Percentiles rank a stretch among this genome's conserved stretches.
phyloP scores from a whole-genome alignment of 2,113 vertebrate genomes.

The Engraulis encrasicolus region DNA sequence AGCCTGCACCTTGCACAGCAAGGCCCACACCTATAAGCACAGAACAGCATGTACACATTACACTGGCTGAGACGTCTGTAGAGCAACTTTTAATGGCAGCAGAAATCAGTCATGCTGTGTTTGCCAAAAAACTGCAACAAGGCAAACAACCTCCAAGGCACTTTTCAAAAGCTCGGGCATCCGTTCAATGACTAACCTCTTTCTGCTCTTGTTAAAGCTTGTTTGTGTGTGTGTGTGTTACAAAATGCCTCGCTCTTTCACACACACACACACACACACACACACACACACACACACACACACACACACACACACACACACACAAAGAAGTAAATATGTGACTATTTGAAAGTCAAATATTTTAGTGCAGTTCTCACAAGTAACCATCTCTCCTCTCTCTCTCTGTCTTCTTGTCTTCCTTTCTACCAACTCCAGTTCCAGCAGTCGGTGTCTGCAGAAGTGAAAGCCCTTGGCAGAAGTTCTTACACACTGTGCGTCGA shows the following conservation, averaged over 20 bases:
- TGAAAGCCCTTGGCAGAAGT: conserved; percentile 85
- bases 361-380: neutral
- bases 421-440: conserved; percentile 78
- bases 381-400: neutral
- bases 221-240: neutral
- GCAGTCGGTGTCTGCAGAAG: conserved; percentile 85
- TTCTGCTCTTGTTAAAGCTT: neutral
- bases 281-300: too few species aligned
- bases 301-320: too few species aligned
- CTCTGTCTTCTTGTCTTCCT: conserved; percentile 6
- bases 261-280: too few species aligned
- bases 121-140: neutral
- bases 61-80: neutral
- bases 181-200: neutral
- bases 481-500: conserved; percentile 89
- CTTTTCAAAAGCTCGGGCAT: neutral
- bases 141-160: neutral
- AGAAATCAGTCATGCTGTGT: conserved; percentile 5
- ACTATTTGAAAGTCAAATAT: neutral
- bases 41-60: conserved; percentile 14
- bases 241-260: too few species aligned
- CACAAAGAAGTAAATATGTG: neutral
- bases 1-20: neutral
- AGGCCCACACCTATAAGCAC: neutral
- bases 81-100: neutral